These are phyloP conservation scores for Salminus brasiliensis DNA, from an alignment of 2,113 vertebrate genomes.

Conservation along the genomic window DNA sequence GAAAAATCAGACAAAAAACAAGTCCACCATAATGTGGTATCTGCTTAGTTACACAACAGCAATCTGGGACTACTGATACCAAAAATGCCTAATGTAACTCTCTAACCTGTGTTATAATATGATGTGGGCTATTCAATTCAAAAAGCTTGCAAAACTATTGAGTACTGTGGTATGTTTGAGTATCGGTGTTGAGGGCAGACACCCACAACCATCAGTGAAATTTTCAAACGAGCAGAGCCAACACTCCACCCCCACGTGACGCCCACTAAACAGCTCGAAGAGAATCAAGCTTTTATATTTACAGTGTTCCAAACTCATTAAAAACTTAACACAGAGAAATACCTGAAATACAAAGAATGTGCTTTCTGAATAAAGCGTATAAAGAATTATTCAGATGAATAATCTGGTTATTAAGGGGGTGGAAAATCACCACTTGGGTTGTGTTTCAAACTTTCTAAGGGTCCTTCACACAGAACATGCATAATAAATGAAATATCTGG, in stretches of 20 bases:
- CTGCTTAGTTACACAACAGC: not conserved
- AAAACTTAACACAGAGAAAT: not conserved
- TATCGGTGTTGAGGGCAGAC: conserved; percentile 36
- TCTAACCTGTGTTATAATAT: not conserved
- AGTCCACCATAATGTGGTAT: not conserved
- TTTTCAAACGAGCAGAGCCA: conserved; percentile 22
- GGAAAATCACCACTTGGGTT: too few species aligned
- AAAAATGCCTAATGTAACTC: not conserved
- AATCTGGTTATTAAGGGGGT: not conserved
- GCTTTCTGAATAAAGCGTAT: not conserved
- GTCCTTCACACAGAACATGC: too few species aligned
- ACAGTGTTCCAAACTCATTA: not conserved
- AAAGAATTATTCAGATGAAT: too few species aligned
- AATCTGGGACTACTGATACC: not conserved
- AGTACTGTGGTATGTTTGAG: conserved; percentile 17
- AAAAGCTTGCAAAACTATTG: conserved; percentile 29
- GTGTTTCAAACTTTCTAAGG: too few species aligned
- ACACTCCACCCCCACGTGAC: conserved; percentile 41
- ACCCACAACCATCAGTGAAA: conserved; percentile 35
- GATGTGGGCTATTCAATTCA: conserved; percentile 15
- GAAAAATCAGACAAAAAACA: not conserved
- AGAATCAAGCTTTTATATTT: not conserved
- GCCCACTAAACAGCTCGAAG: conserved; percentile 36
- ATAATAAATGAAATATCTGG: too few species aligned
- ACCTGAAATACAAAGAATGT: not conserved